Base-by-base conservation (phyloP, 64 coral and sea anemone genomes). In the Astreopora myriophthalma region DNA sequence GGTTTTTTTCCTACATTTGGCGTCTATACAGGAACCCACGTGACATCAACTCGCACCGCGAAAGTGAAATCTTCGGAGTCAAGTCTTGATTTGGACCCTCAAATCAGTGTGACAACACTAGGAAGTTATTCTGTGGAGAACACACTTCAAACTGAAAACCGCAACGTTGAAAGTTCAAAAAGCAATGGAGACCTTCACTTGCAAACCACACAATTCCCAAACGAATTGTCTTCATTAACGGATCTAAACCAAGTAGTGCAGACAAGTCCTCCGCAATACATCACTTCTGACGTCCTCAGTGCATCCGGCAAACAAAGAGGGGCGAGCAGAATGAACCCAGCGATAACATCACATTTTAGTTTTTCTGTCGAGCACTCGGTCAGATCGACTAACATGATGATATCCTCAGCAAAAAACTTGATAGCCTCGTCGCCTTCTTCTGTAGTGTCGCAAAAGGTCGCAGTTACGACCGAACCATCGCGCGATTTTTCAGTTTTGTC, bases 101-200 rank as follows among this genome's bases (percentile, higher is more conserved):
- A 32, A 61, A 58, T 62, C 77, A 11, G 25, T 8, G 31, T 14
- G 32, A 23, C 32, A 83, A 64, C 57, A 58, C 52, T n/a, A 63
- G 22, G 2, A 60, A 65, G 79, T 14, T 33, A 64, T 13, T 39
- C 57, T 39, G 79, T 40, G 30, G 55, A 32, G 57, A 34, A 37
- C 0, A 5, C 79, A 83, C 79, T 64, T 65, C 79, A 83, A 63
- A 83, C 7, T 64, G 55, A 83, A 83, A 83, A 83, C 79, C 79
- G 79, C 79, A 65, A 35, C 1, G 8, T 49, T 61, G 48, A 64
- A 23, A 65, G 57, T 65, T 64, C 79, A 35, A 40, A 14, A 37
- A 83, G 79, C 32, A 65, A 20, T 11, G 16, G 8, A 23, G 48
- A 28, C 23, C 27, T 27, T 28, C 6, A 26, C 14, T 42, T 19